Evolutionary conservation across 1,140 invertebrate genomes (phyloP).

Genomic region (Achroia grisella): DNA sequence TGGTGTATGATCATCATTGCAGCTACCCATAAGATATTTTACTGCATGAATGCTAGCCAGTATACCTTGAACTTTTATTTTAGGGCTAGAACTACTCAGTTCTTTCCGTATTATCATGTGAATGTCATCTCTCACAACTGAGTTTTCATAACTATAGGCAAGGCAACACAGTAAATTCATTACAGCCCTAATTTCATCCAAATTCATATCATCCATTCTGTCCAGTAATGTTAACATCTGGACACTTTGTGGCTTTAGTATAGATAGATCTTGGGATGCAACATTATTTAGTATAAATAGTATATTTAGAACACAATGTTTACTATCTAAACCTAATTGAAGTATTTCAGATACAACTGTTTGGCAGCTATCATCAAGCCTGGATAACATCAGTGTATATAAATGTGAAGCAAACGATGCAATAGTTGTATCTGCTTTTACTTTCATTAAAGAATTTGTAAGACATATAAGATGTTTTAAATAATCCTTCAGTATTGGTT

Average conservation of each 20-base stretch:
- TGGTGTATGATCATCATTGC: slow-evolving; percentile 25
- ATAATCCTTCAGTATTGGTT: slow-evolving; percentile 57
- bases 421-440: slow-evolving; percentile 39
- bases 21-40: slow-evolving; percentile 53
- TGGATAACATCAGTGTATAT: slow-evolving; percentile 53
- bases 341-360: slow-evolving; percentile 53
- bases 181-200: slow-evolving; percentile 52
- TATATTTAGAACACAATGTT: slow-evolving; percentile 48
- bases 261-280: slow-evolving; percentile 45
- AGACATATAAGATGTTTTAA: slow-evolving; percentile 50
- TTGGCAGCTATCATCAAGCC: slow-evolving; percentile 46
- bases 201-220: slow-evolving; percentile 53
- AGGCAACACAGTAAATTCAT: slow-evolving; percentile 66
- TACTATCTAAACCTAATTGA: slow-evolving; percentile 46
- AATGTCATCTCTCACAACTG: slow-evolving; percentile 62
- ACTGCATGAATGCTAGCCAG: slow-evolving; percentile 61
- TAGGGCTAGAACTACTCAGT: slow-evolving; percentile 52
- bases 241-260: slow-evolving; percentile 56
- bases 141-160: slow-evolving; percentile 60
- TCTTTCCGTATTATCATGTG: slow-evolving; percentile 69
- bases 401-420: slow-evolving; percentile 54
- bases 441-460: slow-evolving; percentile 49
- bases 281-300: slow-evolving; percentile 59
- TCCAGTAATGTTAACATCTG: slow-evolving; percentile 64
- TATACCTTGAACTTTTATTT: slow-evolving; percentile 63